A percentile compares a stretch with the other conserved stretches of the same genome.
Conservation (phyloP, 2,888 invertebrate species). For the Mechanitis messenoides region DNA sequence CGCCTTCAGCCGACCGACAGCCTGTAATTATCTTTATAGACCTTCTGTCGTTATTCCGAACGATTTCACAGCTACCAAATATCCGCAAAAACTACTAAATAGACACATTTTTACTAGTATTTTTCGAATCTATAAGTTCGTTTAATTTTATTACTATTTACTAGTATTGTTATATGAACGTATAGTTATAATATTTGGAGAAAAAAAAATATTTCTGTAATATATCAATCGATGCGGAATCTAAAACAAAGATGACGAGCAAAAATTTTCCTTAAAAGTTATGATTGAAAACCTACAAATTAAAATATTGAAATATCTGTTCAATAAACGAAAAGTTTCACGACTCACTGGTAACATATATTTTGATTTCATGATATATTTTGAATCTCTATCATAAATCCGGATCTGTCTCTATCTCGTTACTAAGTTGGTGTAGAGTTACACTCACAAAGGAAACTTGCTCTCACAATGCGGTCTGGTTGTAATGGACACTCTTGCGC, state of each 20-base stretch:
- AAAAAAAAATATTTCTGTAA: too few species aligned
- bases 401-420: slow-evolving; percentile 42
- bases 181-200: neutral
- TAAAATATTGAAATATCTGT: too few species aligned
- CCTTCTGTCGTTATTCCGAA: slow-evolving; percentile 18
- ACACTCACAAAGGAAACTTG: slow-evolving; percentile 29
- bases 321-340: too few species aligned
- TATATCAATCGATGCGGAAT: neutral
- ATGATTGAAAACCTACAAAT: too few species aligned
- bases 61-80: slow-evolving; percentile 18
- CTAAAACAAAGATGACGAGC: too few species aligned
- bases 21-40: slow-evolving; percentile 39
- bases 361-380: too few species aligned
- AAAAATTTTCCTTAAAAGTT: too few species aligned
- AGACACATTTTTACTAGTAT: neutral
- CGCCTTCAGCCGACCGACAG: slow-evolving; percentile 28
- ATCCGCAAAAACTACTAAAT: neutral
- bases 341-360: too few species aligned
- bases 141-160: too few species aligned
- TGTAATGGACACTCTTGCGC: slow-evolving; percentile 29
- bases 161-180: neutral
- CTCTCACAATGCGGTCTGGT: slow-evolving; percentile 28
- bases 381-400: slow-evolving; percentile 21
- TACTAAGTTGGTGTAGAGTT: slow-evolving; percentile 54
- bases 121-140: neutral